Conservation (phyloP, 2,113 vertebrate species). For the Agelaius tricolor region DNA sequence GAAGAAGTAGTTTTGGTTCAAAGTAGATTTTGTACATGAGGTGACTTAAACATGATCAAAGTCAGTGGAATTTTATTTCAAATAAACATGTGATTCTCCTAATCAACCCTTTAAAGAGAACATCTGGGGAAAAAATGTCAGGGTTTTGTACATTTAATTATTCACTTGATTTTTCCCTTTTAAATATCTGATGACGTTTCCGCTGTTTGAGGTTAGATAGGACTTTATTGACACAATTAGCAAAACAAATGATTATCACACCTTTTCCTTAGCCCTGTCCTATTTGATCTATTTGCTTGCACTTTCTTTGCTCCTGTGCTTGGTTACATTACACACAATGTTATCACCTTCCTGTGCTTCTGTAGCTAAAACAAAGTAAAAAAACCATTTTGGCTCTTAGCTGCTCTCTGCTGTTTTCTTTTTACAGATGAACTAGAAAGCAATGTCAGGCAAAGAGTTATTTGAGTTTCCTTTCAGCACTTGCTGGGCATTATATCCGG, state of each 20-base stretch:
- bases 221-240: constrained; percentile 53
- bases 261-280: constrained; percentile 40
- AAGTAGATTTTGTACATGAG: neutral
- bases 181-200: neutral
- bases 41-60: neutral
- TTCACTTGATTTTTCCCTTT: neutral
- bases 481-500: neutral
- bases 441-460: neutral
- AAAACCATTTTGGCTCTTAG: neutral
- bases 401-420: constrained; percentile 25
- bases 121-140: neutral
- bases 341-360: constrained; percentile 35
- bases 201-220: constrained; percentile 18
- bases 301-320: constrained; percentile 27
- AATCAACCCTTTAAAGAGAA: neutral
- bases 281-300: constrained; percentile 41
- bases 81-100: neutral
- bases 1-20: neutral
- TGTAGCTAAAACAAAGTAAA: constrained; percentile 17
- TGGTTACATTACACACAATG: constrained; percentile 31
- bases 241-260: constrained; percentile 42
- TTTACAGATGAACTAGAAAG: constrained; percentile 21
- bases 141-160: neutral
- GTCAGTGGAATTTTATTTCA: neutral
- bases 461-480: constrained; percentile 42